phyloP scores from a whole-genome alignment of 1,140 invertebrate species.

The Rhagoletis zephyria region DNA sequence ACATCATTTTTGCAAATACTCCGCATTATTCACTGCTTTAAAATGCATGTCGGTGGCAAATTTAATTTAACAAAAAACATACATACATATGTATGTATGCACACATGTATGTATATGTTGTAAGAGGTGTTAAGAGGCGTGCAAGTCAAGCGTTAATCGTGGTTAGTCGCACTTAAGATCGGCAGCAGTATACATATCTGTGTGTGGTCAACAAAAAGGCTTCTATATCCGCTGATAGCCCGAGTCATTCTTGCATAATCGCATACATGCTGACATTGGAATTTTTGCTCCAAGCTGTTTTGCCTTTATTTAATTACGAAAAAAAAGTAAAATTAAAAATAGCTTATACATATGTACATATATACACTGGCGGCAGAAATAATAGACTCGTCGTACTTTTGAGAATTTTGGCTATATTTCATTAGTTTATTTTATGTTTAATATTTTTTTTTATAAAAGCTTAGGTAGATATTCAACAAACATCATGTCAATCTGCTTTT shows the following conservation, averaged over 20 bases:
- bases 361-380: too few relatives aligned
- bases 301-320: not conserved
- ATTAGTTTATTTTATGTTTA: too few relatives aligned
- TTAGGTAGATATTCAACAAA: too few relatives aligned
- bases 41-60: not conserved
- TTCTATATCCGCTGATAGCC: not conserved
- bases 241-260: conserved; percentile 9
- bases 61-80: not conserved
- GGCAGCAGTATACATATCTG: not conserved
- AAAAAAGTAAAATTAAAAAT: not conserved
- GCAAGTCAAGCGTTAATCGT: not conserved
- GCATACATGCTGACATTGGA: not conserved
- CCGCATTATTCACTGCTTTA: not conserved
- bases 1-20: too few relatives aligned
- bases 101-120: too few relatives aligned
- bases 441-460: too few relatives aligned
- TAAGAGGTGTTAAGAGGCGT: conserved; percentile 27
- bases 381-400: too few relatives aligned
- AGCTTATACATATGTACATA: too few relatives aligned
- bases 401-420: too few relatives aligned
- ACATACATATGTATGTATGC: too few relatives aligned
- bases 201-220: too few relatives aligned
- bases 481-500: too few relatives aligned
- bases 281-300: not conserved
- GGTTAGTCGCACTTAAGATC: not conserved